These are phyloP conservation scores for Lepidocyrtoides sp. DNA, from an alignment of 2,888 invertebrate genomes.

Conservation along the genomic window DNA sequence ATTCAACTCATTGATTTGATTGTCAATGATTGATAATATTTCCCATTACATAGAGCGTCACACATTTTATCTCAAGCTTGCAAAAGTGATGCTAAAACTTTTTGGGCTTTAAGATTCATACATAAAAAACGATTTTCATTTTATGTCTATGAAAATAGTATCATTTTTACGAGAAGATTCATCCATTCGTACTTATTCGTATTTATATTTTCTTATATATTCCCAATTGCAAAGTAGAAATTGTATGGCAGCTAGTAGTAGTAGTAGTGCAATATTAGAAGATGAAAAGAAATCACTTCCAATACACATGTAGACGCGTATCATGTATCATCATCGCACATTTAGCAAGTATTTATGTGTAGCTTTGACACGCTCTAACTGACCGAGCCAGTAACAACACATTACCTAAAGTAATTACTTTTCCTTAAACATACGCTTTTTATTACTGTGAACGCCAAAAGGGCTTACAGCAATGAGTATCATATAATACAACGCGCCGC, in stretches of 20 bases:
- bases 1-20: constrained; percentile 53
- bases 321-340: constrained; percentile 13
- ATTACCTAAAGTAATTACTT: constrained; percentile 57
- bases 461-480: neutral
- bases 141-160: too few relatives aligned
- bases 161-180: too few relatives aligned
- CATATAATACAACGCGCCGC: too few relatives aligned
- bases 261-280: neutral
- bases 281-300: too few relatives aligned
- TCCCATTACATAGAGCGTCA: neutral
- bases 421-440: constrained; percentile 35
- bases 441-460: neutral
- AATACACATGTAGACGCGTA: neutral
- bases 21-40: constrained; percentile 54
- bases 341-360: neutral
- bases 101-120: too few relatives aligned
- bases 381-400: constrained; percentile 44
- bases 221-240: neutral
- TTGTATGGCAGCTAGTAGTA: neutral
- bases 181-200: too few relatives aligned
- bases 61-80: neutral
- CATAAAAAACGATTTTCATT: too few relatives aligned
- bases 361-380: constrained; percentile 56
- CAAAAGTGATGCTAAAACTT: too few relatives aligned
- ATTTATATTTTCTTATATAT: too few relatives aligned